phyloP scores from a whole-genome alignment of 2,113 vertebrate species.

The Argyrosomus japonicus region DNA sequence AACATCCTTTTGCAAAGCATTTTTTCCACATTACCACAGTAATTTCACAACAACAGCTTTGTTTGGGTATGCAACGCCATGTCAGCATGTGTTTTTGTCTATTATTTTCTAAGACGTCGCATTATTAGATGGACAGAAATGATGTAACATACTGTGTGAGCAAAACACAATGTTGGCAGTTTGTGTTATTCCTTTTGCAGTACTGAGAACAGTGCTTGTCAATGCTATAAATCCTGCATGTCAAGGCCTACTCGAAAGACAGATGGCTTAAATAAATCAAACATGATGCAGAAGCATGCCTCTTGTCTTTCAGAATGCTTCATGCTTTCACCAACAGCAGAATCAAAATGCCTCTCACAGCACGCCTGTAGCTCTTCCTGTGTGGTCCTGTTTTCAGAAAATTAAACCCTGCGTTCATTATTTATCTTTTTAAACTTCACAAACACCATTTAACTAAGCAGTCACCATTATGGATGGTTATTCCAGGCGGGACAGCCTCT shows the following conservation, averaged over 20 bases:
- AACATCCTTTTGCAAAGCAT: conserved; percentile 10
- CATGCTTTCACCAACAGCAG: conserved; percentile 10
- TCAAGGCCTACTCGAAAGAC: conserved; percentile 12
- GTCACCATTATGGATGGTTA: conserved; percentile 40
- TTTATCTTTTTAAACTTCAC: conserved; percentile 44
- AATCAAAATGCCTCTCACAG: conserved; percentile 32
- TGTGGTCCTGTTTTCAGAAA: conserved; percentile 41
- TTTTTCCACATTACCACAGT: conserved; percentile 24
- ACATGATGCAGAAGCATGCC: conserved; percentile 32
- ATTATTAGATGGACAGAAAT: background rate
- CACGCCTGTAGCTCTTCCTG: conserved; percentile 5
- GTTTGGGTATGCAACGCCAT: background rate
- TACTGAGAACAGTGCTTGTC: conserved; percentile 1
- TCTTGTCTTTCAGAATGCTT: conserved; percentile 32
- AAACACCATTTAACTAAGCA: conserved; percentile 54
- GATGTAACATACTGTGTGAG: background rate
- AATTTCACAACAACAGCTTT: conserved; percentile 33
- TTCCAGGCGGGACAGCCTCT: conserved; percentile 61
- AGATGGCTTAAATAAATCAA: conserved; percentile 45
- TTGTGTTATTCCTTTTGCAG: conserved; percentile 3
- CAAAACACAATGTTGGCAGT: conserved; percentile 4
- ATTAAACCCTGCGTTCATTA: conserved; percentile 47
- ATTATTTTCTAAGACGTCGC: conserved; percentile 6
- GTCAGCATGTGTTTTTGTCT: background rate
- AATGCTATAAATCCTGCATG: conserved; percentile 11